Evolutionary conservation across 2,888 invertebrate genomes (phyloP), one percentile per base, ranked within the genome.

Genomic region (Germaria angustata): DNA sequence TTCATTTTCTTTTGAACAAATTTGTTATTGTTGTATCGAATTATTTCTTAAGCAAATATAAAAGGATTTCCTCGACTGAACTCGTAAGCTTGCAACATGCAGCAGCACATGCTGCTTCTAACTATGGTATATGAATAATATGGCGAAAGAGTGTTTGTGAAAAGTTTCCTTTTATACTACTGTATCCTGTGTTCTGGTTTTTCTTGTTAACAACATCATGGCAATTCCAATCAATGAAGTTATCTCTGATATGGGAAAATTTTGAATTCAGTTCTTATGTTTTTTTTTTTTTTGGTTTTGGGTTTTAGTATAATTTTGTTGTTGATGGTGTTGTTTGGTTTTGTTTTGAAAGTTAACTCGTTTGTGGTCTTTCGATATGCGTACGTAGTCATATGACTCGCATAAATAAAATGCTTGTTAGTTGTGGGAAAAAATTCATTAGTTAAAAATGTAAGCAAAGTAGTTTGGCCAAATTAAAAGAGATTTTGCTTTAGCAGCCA

Each of bases 141-240:
- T 2, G 24, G n/a, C n/a, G n/a, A n/a, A n/a, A 17, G 13, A 68
- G 24, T 46, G 68, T 76, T 75, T 55, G 39, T 39, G n/a, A 32
- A 72, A 72, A 15, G 9, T 69, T 69, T 65, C 36, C 11, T 36
- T 66, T 72, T 34, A 55, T 24, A 59, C 71, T 55, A 24, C 34
- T 41, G 49, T 63, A 44, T 77, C 73, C 78, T 63, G 82, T 71
- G 82, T 79, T 82, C 82, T 82, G 82, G 79, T 82, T 79, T 75
- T 82, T 78, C 83, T 83, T 83, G 80, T 83, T 83, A 80, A 77
- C 77, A 84, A 84, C 81, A 83, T 81, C 78, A 83, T 83, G 83
- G 84, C 82, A 83, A 78, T 80, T 83, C 83, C 85, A 84, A 84
- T 84, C 85, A 84, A 84, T 84, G 84, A 72, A 81, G 80, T 84